Percentiles rank a stretch among this genome's conserved stretches.
Conservation (phyloP, 2,113 vertebrate species). For the Jacana jacana region DNA sequence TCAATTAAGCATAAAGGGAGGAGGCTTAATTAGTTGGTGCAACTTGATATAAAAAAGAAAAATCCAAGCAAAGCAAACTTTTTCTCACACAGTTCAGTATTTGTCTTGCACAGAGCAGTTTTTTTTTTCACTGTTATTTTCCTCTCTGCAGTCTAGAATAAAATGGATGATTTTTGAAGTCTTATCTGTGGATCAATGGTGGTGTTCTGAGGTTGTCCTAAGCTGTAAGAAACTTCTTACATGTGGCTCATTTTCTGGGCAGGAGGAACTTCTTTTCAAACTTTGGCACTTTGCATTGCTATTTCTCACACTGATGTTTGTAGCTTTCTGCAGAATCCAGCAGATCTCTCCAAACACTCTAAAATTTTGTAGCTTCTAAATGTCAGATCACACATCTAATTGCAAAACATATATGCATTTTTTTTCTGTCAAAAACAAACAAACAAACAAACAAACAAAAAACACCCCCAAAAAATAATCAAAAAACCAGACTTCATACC, state of each 20-base stretch:
- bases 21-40: background rate
- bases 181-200: background rate
- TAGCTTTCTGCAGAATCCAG: rapidly evolving
- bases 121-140: background rate
- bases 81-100: background rate
- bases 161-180: background rate
- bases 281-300: background rate
- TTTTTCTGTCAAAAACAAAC: background rate
- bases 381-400: background rate
- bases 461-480: too few species aligned
- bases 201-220: background rate
- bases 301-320: background rate
- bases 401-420: background rate
- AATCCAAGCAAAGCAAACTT: background rate
- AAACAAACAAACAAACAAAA: too few species aligned
- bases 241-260: rapidly evolving
- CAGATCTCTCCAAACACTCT: background rate
- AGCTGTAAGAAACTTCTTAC: background rate
- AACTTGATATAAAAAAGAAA: background rate
- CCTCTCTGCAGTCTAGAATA: background rate
- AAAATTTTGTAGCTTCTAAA: background rate
- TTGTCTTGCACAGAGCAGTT: background rate
- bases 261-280: background rate
- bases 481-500: too few species aligned
- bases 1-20: background rate